Percentiles rank a stretch among this genome's conserved stretches.
Evolutionary conservation across 2,888 invertebrate genomes (phyloP).

Genomic region (Saturnia pavonia): DNA sequence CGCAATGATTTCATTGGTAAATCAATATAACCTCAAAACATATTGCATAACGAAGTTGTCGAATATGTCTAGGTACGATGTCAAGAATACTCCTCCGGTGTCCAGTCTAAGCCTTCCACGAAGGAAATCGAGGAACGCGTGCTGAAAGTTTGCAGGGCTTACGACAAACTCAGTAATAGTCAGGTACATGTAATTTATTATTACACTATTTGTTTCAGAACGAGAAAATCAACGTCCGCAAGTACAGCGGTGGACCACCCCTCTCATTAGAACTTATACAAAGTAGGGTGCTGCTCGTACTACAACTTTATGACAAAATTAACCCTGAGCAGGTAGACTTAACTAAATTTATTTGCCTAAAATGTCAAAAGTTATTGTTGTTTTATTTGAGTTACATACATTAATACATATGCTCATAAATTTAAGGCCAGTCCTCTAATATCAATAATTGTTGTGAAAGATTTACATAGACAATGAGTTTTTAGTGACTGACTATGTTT

Average conservation of each 20-base stretch:
- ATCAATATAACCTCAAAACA: constrained; percentile 68
- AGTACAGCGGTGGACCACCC: constrained; percentile 89
- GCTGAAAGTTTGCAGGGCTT: constrained; percentile 91
- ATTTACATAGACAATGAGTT: not conserved
- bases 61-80: constrained; percentile 73
- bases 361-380: not conserved
- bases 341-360: constrained; percentile 17
- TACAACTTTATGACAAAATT: constrained; percentile 99
- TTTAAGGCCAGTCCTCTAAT: not conserved
- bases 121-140: constrained; percentile 90
- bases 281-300: constrained; percentile 95
- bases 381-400: too few relatives aligned
- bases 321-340: constrained; percentile 92
- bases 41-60: constrained; percentile 80
- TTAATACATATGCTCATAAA: not conserved
- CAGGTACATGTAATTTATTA: constrained; percentile 85
- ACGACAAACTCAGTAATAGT: constrained; percentile 93
- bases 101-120: constrained; percentile 78
- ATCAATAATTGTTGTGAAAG: not conserved
- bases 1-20: constrained; percentile 20
- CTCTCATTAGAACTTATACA: constrained; percentile 91
- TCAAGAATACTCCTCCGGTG: constrained; percentile 59
- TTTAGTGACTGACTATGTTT: not conserved
- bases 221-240: constrained; percentile 84
- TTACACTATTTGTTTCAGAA: constrained; percentile 81